Conservation (phyloP, 1,140 invertebrate species). For the Drosophila kohkoa region DNA sequence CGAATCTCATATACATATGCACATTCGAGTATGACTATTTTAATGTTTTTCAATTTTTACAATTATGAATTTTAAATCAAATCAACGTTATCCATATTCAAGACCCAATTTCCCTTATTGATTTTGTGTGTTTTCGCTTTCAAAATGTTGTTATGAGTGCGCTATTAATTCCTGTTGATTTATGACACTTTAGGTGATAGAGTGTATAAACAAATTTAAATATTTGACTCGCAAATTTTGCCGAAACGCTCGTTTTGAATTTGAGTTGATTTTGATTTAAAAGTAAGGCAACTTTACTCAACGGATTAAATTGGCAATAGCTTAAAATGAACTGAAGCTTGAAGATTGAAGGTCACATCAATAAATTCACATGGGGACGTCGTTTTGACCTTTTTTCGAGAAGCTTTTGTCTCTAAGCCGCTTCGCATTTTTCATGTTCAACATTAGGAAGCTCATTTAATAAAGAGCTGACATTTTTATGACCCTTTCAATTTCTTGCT, state of each 20-base stretch:
- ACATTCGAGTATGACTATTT: no score
- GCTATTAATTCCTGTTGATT: slow-evolving; percentile 6
- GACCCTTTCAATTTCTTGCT: slow-evolving; percentile 57
- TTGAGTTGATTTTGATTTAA: neutral
- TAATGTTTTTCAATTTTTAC: no score
- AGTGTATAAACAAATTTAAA: slow-evolving; percentile 28
- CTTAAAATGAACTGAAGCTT: slow-evolving; percentile 13
- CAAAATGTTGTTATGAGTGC: no score
- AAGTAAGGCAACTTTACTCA: neutral
- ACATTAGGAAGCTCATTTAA: slow-evolving; percentile 45
- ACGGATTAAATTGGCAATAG: slow-evolving; percentile 18
- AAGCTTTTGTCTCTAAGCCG: slow-evolving; percentile 7
- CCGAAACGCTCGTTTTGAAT: neutral
- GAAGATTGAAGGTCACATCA: slow-evolving; percentile 16
- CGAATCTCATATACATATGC: no score
- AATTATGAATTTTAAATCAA: no score
- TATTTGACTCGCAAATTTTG: slow-evolving; percentile 16
- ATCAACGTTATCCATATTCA: neutral
- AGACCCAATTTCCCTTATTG: neutral
- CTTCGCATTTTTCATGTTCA: slow-evolving; percentile 41
- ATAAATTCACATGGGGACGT: slow-evolving; percentile 39
- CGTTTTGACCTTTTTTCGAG: slow-evolving; percentile 26
- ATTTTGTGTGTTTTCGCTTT: no score
- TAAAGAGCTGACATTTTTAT: slow-evolving; percentile 63
- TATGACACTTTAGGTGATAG: slow-evolving; percentile 41